phyloP scores from a whole-genome alignment of 2,888 invertebrate genomes.

The Craniophora ligustri region DNA sequence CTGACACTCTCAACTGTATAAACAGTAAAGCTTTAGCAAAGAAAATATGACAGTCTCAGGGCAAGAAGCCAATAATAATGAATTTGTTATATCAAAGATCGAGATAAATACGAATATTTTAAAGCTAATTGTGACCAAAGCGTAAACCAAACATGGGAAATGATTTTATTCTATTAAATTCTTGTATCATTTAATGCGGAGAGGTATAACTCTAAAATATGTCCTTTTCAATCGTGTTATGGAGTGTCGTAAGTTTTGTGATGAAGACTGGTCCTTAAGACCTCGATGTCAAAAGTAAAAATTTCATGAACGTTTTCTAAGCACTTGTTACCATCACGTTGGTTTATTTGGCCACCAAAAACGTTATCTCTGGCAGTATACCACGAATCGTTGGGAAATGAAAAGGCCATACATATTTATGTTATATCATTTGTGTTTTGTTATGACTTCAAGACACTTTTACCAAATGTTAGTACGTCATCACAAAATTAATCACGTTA shows the following conservation, averaged over 20 bases:
- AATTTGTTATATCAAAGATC: slow-evolving; percentile 57
- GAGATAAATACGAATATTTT: slow-evolving; percentile 59
- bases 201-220: background rate
- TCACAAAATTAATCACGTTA: background rate
- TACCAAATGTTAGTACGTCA: background rate
- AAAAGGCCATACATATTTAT: no score
- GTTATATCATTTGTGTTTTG: no score
- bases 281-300: no score
- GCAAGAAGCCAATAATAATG: slow-evolving; percentile 69
- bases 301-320: no score
- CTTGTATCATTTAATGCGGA: background rate
- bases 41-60: slow-evolving; percentile 56
- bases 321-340: no score
- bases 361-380: no score
- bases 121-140: slow-evolving; percentile 36
- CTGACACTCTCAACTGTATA: slow-evolving; percentile 55
- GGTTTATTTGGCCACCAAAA: no score
- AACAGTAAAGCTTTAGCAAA: slow-evolving; percentile 54
- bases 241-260: no score
- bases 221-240: no score
- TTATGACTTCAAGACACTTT: background rate
- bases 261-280: no score
- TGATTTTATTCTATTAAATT: background rate
- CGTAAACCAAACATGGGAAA: slow-evolving; percentile 30
- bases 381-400: no score